A percentile compares a stretch with the other conserved stretches of the same genome.
phyloP scores from a whole-genome alignment of 1,140 invertebrate species.

The Palaemon carinicauda region DNA sequence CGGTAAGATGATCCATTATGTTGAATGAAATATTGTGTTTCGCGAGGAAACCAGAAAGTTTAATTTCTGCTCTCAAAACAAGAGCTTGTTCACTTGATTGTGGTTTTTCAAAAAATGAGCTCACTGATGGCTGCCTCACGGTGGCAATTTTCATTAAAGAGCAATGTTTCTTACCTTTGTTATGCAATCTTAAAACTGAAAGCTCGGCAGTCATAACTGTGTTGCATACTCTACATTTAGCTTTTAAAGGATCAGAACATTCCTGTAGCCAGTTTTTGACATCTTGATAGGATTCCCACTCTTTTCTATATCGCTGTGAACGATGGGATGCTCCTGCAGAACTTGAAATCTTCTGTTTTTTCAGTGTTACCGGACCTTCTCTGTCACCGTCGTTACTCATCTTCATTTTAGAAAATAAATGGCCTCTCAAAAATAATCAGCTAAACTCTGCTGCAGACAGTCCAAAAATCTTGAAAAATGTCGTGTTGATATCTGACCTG shows the following conservation, averaged over 20 bases:
- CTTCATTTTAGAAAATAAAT: too few relatives aligned
- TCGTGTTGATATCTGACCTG: too few relatives aligned
- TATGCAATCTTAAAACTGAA: neutral
- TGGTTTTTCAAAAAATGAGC: neutral
- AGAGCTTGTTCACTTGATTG: neutral
- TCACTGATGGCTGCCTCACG: neutral
- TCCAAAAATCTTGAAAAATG: too few relatives aligned
- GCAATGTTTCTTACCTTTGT: neutral
- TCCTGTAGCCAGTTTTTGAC: neutral
- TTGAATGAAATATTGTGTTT: slow-evolving; percentile 3
- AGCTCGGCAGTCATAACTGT: neutral
- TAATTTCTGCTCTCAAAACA: slow-evolving; percentile 11
- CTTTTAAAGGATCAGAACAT: neutral
- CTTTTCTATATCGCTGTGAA: neutral
- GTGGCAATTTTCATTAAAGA: neutral
- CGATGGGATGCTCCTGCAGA: too few relatives aligned
- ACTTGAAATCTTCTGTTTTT: too few relatives aligned
- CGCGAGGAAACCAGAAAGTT: neutral
- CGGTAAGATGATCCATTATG: neutral
- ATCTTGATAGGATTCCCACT: neutral
- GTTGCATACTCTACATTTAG: neutral
- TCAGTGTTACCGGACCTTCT: too few relatives aligned
- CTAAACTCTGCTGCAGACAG: too few relatives aligned
- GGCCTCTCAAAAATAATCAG: too few relatives aligned
- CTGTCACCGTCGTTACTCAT: too few relatives aligned